Conservation (phyloP, 2,113 vertebrate genomes). For the Stomatorhinus ivindoensis region DNA sequence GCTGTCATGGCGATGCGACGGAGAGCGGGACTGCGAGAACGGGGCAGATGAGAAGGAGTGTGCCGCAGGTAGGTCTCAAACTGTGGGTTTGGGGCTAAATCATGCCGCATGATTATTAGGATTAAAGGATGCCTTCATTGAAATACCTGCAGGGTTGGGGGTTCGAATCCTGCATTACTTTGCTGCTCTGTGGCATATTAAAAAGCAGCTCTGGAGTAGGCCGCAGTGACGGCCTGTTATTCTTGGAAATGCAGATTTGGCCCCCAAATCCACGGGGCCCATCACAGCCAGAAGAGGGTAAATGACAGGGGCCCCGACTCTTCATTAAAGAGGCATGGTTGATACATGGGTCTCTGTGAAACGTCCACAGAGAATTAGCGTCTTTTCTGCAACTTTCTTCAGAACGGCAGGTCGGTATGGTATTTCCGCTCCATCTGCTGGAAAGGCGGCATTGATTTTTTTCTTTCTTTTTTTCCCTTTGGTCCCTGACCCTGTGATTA, state of each 20-base stretch:
- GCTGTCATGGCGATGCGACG: conserved; percentile 84
- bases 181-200: background rate
- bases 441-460: background rate
- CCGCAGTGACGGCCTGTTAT: background rate
- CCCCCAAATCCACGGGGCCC: background rate
- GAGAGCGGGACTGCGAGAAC: conserved; percentile 88
- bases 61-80: conserved; percentile 70
- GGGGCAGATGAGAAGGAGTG: conserved; percentile 87
- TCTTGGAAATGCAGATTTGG: background rate
- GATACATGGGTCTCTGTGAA: background rate
- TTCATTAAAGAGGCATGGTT: background rate
- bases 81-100: background rate
- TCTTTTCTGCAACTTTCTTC: background rate
- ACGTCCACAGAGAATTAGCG: background rate
- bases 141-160: background rate
- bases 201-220: background rate
- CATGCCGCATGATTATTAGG: background rate
- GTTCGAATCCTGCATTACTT: background rate
- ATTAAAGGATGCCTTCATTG: background rate
- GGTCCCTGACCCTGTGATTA: background rate
- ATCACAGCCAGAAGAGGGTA: background rate
- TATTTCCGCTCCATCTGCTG: background rate
- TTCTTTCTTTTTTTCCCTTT: background rate
- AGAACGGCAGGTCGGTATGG: background rate
- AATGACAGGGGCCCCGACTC: background rate